These are phyloP conservation scores for Pachyuromys duprasi DNA, from an alignment of 2,797 vertebrate species.

Conservation along the genomic window DNA sequence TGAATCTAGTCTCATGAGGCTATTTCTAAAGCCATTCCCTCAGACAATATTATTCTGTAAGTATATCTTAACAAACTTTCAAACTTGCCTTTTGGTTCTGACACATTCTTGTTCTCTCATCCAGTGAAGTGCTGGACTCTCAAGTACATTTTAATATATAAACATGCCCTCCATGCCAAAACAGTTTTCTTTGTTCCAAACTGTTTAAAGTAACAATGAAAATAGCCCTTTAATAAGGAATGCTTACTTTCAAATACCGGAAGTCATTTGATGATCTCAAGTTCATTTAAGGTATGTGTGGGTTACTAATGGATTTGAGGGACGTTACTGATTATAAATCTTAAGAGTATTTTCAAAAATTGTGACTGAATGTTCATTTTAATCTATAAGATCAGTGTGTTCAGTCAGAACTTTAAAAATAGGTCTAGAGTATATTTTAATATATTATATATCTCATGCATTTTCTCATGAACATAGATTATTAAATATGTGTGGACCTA, in stretches of 20 bases:
- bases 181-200: background rate
- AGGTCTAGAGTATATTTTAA: background rate
- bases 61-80: background rate
- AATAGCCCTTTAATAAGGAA: background rate
- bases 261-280: background rate
- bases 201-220: background rate
- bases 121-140: background rate
- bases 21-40: background rate
- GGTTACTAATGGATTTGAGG: background rate
- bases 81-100: background rate
- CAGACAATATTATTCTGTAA: background rate
- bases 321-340: background rate
- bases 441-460: background rate
- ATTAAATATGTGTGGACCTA: background rate
- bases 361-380: background rate
- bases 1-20: background rate
- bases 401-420: background rate
- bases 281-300: background rate
- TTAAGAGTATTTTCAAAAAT: background rate
- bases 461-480: background rate
- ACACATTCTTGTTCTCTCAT: background rate
- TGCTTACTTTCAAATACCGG: background rate
- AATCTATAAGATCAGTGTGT: background rate
- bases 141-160: background rate
- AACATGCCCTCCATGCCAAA: background rate